Percentiles rank a stretch among this genome's conserved stretches.
Evolutionary conservation across 2,113 vertebrate genomes (phyloP).

Genomic region (Corythoichthys haematopterus): DNA sequence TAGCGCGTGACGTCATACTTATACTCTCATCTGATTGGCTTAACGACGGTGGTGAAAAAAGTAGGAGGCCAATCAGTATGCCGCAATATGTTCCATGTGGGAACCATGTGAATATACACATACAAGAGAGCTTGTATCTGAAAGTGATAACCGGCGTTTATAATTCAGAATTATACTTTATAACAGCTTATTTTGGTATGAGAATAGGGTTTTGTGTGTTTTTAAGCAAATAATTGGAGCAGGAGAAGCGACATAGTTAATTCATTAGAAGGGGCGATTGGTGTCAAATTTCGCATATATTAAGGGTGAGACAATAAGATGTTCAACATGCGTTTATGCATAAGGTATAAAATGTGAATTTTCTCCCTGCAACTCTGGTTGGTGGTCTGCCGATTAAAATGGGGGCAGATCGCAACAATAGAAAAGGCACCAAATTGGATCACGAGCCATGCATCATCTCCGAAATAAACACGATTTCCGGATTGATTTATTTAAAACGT

Average conservation of each 20-base stretch:
- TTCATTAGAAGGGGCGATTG: not conserved
- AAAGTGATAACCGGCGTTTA: slow-evolving; percentile 20
- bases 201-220: not conserved
- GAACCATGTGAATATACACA: slow-evolving; percentile 10
- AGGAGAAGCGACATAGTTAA: not conserved
- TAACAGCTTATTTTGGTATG: not conserved
- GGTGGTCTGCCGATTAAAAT: not conserved
- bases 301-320: not conserved
- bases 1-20: slow-evolving; percentile 74
- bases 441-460: not conserved
- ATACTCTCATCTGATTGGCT: slow-evolving; percentile 65
- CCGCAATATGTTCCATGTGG: slow-evolving; percentile 12
- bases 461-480: not conserved
- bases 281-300: not conserved
- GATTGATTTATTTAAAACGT: no score
- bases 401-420: not conserved
- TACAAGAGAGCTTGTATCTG: slow-evolving; percentile 6
- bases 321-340: slow-evolving; percentile 7
- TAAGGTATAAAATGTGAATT: not conserved
- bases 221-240: not conserved
- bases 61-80: not conserved
- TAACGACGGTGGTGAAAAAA: not conserved
- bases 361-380: no score
- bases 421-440: not conserved
- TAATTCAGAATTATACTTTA: slow-evolving; percentile 4